Evolutionary conservation across 2,888 invertebrate species (phyloP).

Genomic region (Trissoscelio sp.): DNA sequence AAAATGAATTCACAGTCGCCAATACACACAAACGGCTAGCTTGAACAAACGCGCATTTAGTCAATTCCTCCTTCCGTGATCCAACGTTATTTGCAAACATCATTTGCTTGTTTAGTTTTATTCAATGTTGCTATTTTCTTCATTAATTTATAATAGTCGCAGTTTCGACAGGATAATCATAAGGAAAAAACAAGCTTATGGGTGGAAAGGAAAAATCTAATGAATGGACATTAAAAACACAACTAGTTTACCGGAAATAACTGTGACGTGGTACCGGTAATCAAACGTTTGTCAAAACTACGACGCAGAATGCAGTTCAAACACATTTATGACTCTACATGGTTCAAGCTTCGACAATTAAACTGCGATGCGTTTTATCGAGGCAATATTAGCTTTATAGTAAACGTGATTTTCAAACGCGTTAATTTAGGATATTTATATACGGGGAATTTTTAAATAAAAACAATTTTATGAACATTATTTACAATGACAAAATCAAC

Average conservation of each 20-base stretch:
- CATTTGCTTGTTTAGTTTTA: constrained; percentile 2
- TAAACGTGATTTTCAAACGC: constrained; percentile 2
- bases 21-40: constrained; percentile 35
- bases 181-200: background rate
- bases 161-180: constrained; percentile 1
- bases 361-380: constrained; percentile 25
- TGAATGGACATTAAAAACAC: too few species aligned
- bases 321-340: constrained; percentile 17
- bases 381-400: constrained; percentile 18
- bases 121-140: constrained; percentile 7
- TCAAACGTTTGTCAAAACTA: constrained; percentile 23
- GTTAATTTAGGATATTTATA: background rate
- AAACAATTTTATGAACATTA: too few species aligned
- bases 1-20: constrained; percentile 45
- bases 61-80: constrained; percentile 58
- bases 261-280: too few species aligned
- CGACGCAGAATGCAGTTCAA: constrained; percentile 15
- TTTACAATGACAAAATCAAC: constrained; percentile 20
- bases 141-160: constrained; percentile 12
- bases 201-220: background rate
- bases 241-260: background rate
- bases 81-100: constrained; percentile 9
- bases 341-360: constrained; percentile 23
- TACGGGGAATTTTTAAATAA: too few species aligned
- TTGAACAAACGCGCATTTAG: constrained; percentile 28